Evolutionary conservation across 2,113 vertebrate genomes (phyloP).

Genomic region (Tonatia bakeri): DNA sequence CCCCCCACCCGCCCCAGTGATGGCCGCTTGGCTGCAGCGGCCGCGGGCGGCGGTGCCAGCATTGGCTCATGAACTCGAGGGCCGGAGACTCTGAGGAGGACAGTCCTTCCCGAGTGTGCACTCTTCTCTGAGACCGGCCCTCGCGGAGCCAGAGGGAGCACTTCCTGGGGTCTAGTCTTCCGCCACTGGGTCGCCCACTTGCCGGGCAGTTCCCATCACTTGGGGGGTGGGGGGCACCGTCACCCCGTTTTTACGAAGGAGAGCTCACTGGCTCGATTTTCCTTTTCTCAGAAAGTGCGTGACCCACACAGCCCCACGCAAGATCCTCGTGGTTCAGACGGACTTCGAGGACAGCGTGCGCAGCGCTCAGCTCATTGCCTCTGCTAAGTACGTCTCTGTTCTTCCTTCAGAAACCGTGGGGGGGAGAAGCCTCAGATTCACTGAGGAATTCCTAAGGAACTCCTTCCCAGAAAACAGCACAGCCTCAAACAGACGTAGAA

Average conservation of each 20-base stretch:
- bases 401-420: fast-evolving
- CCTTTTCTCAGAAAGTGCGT: conserved; percentile 82
- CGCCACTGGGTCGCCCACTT: fast-evolving
- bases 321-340: conserved; percentile 92
- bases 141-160: fast-evolving
- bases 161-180: fast-evolving
- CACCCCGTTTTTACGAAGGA: not conserved
- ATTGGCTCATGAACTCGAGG: fast-evolving
- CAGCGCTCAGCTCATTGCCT: conserved; percentile 90
- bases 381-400: conserved; percentile 87
- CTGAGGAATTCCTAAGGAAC: not conserved
- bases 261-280: not conserved
- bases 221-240: not conserved
- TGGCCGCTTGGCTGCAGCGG: fast-evolving
- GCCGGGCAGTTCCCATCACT: fast-evolving
- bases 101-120: fast-evolving
- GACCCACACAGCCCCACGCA: conserved; percentile 67
- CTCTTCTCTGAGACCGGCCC: not conserved
- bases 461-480: not conserved
- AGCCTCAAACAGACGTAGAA: not conserved
- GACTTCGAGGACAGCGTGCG: conserved; percentile 88
- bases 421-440: fast-evolving
- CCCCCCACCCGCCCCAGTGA: too few species aligned
- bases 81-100: fast-evolving
- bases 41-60: not conserved